A percentile compares a stretch with the other conserved stretches of the same genome.
These are phyloP conservation scores for Eristalis intricaria DNA, from an alignment of 2,888 invertebrate species.

Conservation along the genomic window DNA sequence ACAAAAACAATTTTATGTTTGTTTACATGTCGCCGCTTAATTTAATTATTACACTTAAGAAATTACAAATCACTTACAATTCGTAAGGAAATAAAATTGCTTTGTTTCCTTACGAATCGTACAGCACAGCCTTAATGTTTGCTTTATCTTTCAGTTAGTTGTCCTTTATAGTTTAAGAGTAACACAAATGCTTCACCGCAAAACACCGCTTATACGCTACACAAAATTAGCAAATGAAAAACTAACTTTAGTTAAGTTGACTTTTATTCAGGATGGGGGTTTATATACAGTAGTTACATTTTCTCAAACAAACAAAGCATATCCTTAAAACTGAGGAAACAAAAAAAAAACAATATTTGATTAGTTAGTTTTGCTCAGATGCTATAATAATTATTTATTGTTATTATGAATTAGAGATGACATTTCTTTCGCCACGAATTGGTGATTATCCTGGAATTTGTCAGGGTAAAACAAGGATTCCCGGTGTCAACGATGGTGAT, in stretches of 20 bases:
- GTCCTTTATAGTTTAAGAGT: neutral
- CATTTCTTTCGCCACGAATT: conserved; percentile 91
- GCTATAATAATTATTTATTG: conserved; percentile 41
- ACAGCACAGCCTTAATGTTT: neutral
- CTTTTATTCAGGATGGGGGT: conserved; percentile 22
- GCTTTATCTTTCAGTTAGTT: neutral
- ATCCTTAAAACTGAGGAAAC: conserved; percentile 64
- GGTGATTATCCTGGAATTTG: conserved; percentile 94
- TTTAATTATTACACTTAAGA: neutral
- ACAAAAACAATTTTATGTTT: conserved; percentile 3
- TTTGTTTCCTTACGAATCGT: neutral
- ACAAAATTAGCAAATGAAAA: neutral
- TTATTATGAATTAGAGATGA: conserved; percentile 85
- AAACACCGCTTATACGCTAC: conserved; percentile 31
- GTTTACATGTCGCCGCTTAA: neutral
- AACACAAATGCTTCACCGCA: conserved; percentile 22
- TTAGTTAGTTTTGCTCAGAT: neutral
- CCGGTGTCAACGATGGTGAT: conserved; percentile 95
- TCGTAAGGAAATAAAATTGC: neutral
- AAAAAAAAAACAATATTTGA: conserved; percentile 38
- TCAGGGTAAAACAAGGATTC: conserved; percentile 97
- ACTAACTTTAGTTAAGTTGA: neutral
- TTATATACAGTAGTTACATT: conserved; percentile 4
- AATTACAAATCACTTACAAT: neutral
- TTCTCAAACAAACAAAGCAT: neutral